Evolutionary conservation across 2,888 invertebrate species (phyloP).

Genomic region (Papilio protenor): DNA sequence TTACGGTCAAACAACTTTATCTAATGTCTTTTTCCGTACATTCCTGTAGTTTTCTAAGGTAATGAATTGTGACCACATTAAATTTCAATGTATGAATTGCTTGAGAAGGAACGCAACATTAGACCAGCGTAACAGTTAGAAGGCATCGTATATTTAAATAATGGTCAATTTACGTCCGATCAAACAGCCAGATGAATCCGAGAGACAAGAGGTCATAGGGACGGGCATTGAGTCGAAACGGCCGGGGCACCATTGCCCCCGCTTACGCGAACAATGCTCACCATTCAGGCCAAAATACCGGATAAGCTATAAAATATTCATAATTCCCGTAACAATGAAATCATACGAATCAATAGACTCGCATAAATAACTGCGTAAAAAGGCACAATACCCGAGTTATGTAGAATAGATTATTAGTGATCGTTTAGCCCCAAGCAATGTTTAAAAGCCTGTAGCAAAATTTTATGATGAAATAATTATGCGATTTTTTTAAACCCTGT

Average conservation of each 20-base stretch:
- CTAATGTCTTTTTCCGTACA: background rate
- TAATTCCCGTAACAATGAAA: constrained; percentile 61
- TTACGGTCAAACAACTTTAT: background rate
- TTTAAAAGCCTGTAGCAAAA: constrained; percentile 17
- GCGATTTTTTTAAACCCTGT: background rate
- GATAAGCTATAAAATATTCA: constrained; percentile 76
- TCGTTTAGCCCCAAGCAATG: constrained; percentile 15
- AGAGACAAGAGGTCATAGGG: constrained; percentile 54
- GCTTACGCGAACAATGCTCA: constrained; percentile 63
- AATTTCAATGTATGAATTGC: constrained; percentile 3
- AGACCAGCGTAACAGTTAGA: constrained; percentile 40
- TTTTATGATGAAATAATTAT: background rate
- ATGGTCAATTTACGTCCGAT: constrained; percentile 57
- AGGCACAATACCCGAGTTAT: constrained; percentile 36
- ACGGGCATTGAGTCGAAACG: constrained; percentile 57
- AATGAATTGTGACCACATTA: constrained; percentile 8
- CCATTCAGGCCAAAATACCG: constrained; percentile 64
- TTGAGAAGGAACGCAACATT: constrained; percentile 28
- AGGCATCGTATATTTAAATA: constrained; percentile 49
- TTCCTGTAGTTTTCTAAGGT: background rate
- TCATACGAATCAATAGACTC: constrained; percentile 63
- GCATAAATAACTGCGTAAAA: constrained; percentile 53
- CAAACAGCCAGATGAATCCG: constrained; percentile 42
- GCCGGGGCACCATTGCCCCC: constrained; percentile 55
- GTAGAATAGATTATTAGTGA: constrained; percentile 42